Percentiles rank a stretch among this genome's conserved stretches.
Evolutionary conservation across 2,113 vertebrate genomes (phyloP).

Genomic region (Tylochromis polylepis): DNA sequence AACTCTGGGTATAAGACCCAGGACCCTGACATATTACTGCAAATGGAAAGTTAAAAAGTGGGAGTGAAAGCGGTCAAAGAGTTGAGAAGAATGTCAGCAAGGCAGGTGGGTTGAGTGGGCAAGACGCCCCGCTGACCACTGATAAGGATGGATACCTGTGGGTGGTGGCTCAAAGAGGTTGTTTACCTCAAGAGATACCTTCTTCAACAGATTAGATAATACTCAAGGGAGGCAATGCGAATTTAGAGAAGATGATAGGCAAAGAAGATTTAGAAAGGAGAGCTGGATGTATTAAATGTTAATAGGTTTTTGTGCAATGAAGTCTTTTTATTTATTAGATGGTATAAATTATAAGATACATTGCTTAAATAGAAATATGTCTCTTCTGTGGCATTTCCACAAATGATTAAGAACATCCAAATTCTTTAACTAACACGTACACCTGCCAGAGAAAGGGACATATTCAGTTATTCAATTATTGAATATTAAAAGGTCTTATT

Average conservation of each 20-base stretch:
- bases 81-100: not conserved
- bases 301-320: not conserved
- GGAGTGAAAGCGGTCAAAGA: slow-evolving; percentile 19
- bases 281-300: not conserved
- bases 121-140: slow-evolving; percentile 13
- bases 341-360: not conserved
- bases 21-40: not conserved
- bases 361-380: not conserved
- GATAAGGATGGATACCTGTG: slow-evolving; percentile 33
- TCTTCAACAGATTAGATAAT: not conserved
- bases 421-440: not conserved
- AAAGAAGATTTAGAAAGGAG: not conserved
- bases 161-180: slow-evolving; percentile 19
- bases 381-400: not conserved
- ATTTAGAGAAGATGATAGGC: not conserved
- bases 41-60: slow-evolving; percentile 15
- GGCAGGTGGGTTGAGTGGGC: not conserved
- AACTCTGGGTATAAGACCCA: not conserved
- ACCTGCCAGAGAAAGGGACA: not conserved
- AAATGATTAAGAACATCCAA: not conserved
- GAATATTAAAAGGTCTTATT: no score
- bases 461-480: no score
- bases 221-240: not conserved
- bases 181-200: slow-evolving; percentile 22
- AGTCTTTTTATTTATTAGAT: not conserved